Base-by-base conservation (phyloP, 2,113 vertebrate species). In the Ptyas mucosa region DNA sequence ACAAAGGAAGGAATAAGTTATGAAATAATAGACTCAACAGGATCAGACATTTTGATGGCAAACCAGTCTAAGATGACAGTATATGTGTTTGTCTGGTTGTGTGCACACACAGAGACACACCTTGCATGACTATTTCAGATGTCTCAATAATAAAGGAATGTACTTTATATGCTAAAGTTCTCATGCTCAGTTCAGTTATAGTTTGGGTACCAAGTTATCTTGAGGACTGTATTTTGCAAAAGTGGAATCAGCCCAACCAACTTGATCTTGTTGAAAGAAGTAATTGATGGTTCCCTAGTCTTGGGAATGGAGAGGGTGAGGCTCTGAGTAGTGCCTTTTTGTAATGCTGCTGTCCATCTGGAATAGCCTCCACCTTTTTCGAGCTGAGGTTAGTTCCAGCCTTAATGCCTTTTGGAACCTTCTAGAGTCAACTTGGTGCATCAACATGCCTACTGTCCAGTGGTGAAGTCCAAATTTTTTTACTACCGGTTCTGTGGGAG, bases 1-100 rank as follows among this genome's bases (percentile, higher is more conserved):
- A 93, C 54, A 94, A 96, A 95, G 39, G n/a, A 96, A 94, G 29
- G 34, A 93, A 91, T 15, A 93, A 43, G 61, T 94, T 94, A 86
- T 93, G 94, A 96, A 87, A 61, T 53, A 81, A 81, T 9, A 81
- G 69, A 81, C 34, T 81, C 69, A 81, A 81, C 15, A 39, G 7
- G 52, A 75, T 15, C 69, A 75, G 69, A 34, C 14, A 75, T 81
- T 81, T 81, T 81, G 75, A 81, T 81, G 34, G 34, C 34, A 81
- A 81, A 21, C 34, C 34, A 34, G 75, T 81, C 34, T 81, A 81
- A 81, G 7, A 43, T 81, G 75, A 39, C 34, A 81, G 15, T 39
- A 92, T 95, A 94, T 95, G 94, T 81, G 75, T 39, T 39, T 81
- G 75, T 29, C 29, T 93, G 81, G 52, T 15, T 52, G 29, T 87